Evolutionary conservation across 2,797 vertebrate genomes (phyloP).

Genomic region (Pteropus rufus): DNA sequence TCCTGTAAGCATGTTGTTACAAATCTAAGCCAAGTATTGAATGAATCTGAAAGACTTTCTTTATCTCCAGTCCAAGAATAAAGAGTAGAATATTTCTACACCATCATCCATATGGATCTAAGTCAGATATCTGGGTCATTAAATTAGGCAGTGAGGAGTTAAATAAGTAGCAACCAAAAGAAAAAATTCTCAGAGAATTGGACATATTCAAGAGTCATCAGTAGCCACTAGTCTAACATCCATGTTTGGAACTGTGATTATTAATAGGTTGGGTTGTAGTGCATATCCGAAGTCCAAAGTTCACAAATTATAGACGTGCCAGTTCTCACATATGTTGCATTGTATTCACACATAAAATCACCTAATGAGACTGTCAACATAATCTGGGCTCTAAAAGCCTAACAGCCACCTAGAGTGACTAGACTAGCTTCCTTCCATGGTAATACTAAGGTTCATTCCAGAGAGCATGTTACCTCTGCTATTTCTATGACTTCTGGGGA

Average conservation of each 20-base stretch:
- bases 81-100: not conserved
- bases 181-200: not conserved
- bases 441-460: not conserved
- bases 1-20: not conserved
- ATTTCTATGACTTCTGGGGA: not conserved
- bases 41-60: not conserved
- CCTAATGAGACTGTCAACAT: not conserved
- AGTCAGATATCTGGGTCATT: not conserved
- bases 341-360: not conserved
- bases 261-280: not conserved
- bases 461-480: not conserved
- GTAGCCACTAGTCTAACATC: not conserved
- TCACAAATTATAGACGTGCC: not conserved
- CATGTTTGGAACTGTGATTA: not conserved
- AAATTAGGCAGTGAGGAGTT: not conserved
- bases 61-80: not conserved
- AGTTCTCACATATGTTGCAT: not conserved
- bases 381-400: not conserved
- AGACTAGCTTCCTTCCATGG: not conserved
- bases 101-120: not conserved
- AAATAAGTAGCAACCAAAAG: not conserved
- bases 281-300: not conserved
- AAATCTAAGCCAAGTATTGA: slow-evolving; percentile 22
- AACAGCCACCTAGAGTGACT: not conserved
- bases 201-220: not conserved